These are phyloP conservation scores for Clistopyga incitator DNA, from an alignment of 2,888 invertebrate genomes.

Conservation along the genomic window DNA sequence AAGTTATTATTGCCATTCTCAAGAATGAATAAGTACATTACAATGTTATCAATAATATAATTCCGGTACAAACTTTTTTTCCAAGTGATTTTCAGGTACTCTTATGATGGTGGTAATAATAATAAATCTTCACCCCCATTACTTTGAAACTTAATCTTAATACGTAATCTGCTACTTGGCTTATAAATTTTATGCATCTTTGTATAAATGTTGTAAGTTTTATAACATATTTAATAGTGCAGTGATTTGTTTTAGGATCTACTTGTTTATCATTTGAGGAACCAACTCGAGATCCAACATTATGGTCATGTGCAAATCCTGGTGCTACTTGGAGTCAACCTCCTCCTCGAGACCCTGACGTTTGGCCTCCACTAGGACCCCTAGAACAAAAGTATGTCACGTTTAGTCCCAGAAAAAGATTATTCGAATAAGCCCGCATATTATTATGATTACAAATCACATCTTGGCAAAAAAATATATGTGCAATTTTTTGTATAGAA, in stretches of 20 bases:
- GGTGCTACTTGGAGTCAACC: constrained; percentile 86
- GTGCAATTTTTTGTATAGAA: constrained; percentile 70
- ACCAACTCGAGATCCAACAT: constrained; percentile 91
- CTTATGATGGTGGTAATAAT: too few relatives aligned
- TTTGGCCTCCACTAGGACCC: constrained; percentile 95
- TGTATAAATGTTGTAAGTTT: too few relatives aligned
- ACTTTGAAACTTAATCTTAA: too few relatives aligned
- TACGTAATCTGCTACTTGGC: too few relatives aligned
- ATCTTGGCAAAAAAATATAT: neutral
- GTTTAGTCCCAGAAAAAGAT: neutral
- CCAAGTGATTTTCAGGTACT: too few relatives aligned
- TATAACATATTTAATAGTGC: too few relatives aligned
- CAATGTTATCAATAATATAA: too few relatives aligned
- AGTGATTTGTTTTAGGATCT: constrained; percentile 72
- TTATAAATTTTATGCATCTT: too few relatives aligned
- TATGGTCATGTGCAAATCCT: constrained; percentile 88
- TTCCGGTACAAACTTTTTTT: too few relatives aligned
- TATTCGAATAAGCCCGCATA: neutral
- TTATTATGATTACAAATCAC: neutral
- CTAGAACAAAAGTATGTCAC: constrained; percentile 89
- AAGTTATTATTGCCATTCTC: neutral
- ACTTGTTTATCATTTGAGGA: constrained; percentile 85
- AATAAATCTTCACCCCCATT: too few relatives aligned
- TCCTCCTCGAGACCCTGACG: constrained; percentile 89
- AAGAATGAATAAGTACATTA: neutral